Conservation (phyloP, 2,797 vertebrate genomes). For the Microchirus variegatus region DNA sequence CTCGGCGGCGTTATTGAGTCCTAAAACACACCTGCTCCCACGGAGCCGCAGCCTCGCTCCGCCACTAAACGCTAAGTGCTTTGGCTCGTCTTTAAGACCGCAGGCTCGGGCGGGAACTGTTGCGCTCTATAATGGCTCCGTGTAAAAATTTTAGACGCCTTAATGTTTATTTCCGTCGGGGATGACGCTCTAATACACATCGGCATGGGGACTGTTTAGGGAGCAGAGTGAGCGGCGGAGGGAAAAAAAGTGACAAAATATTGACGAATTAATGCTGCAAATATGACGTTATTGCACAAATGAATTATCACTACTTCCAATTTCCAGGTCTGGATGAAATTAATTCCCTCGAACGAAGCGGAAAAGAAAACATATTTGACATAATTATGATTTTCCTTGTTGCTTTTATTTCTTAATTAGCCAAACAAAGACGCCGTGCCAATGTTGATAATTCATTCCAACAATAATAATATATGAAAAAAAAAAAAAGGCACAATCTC, state of each 20-base stretch:
- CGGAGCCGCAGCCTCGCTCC: constrained; percentile 24
- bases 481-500: background rate
- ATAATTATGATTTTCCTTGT: background rate
- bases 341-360: too few species aligned
- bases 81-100: constrained; percentile 51
- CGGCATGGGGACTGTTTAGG: constrained; percentile 14
- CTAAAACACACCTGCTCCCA: constrained; percentile 76
- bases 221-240: background rate
- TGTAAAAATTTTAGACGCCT: constrained; percentile 41
- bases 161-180: constrained; percentile 47
- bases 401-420: background rate
- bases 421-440: background rate
- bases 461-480: background rate
- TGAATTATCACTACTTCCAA: too few species aligned
- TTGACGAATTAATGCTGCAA: too few species aligned
- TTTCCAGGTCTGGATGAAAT: too few species aligned
- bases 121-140: constrained; percentile 39
- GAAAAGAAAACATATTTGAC: background rate
- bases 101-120: constrained; percentile 31
- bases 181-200: constrained; percentile 13
- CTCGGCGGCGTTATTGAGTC: constrained; percentile 67
- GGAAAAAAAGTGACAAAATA: constrained; percentile 3
- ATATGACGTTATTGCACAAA: too few species aligned
- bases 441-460: background rate
- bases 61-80: constrained; percentile 55